Evolutionary conservation across 2,113 vertebrate species (phyloP).

Genomic region (Psilopogon haemacephalus): DNA sequence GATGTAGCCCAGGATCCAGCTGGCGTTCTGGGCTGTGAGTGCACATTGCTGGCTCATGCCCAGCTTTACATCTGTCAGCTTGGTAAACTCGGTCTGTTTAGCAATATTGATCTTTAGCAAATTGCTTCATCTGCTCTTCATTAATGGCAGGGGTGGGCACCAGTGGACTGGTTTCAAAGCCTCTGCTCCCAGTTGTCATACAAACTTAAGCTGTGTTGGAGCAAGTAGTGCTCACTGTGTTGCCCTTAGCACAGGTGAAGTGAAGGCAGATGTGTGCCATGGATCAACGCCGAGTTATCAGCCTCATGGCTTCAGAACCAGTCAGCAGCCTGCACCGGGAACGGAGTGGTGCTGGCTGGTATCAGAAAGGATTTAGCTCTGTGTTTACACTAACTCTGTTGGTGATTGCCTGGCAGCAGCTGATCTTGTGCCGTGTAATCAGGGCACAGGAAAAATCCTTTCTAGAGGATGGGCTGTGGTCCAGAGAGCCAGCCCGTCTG

Average conservation of each 20-base stretch:
- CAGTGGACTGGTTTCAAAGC: fast-evolving
- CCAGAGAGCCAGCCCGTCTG: fast-evolving
- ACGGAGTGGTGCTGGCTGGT: fast-evolving
- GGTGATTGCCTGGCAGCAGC: not conserved
- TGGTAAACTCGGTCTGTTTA: not conserved
- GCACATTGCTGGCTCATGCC: too few species aligned
- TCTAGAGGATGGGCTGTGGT: not conserved
- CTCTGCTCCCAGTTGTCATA: too few species aligned
- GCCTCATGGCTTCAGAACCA: not conserved
- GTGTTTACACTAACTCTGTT: not conserved
- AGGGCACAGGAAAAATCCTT: not conserved
- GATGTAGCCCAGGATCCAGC: too few species aligned
- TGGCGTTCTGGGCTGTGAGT: too few species aligned
- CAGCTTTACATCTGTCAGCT: not conserved
- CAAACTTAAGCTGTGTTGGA: not conserved
- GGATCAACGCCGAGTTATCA: fast-evolving
- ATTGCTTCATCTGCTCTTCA: conserved; percentile 6
- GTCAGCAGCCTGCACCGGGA: not conserved
- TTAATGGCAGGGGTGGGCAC: not conserved
- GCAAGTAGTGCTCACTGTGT: fast-evolving
- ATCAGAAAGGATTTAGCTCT: not conserved
- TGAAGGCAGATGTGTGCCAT: fast-evolving
- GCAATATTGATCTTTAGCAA: conserved; percentile 11
- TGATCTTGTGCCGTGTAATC: not conserved
- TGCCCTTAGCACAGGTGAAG: not conserved